phyloP scores from a whole-genome alignment of 2,888 invertebrate species.

The Nebria brevicollis region DNA sequence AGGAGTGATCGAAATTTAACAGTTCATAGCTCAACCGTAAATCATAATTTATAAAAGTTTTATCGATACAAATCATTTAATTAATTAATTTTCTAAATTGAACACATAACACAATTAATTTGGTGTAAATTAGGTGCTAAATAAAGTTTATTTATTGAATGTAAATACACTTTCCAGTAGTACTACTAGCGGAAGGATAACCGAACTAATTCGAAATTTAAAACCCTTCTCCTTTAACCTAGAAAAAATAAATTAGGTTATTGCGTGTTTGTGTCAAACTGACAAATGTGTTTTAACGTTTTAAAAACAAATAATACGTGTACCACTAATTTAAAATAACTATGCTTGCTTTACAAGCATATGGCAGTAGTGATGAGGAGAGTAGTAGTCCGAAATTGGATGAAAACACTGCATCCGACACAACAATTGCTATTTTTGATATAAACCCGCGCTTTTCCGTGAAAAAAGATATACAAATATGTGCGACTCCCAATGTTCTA shows the following conservation, averaged over 20 bases:
- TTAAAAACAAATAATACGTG: neutral
- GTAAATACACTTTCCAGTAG: too few relatives aligned
- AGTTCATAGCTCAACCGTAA: too few relatives aligned
- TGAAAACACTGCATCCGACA: conserved; percentile 64
- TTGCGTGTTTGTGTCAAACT: conserved; percentile 1
- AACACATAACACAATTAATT: too few relatives aligned
- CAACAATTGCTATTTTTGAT: conserved; percentile 59
- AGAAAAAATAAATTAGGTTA: neutral
- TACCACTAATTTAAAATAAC: conserved; percentile 4
- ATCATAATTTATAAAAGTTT: too few relatives aligned
- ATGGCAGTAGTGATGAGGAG: conserved; percentile 74
- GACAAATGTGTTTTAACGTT: neutral
- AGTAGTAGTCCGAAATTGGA: conserved; percentile 63
- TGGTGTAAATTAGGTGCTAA: too few relatives aligned
- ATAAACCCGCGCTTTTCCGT: conserved; percentile 66
- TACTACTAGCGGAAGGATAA: neutral
- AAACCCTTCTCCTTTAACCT: neutral
- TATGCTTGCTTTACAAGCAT: conserved; percentile 80
- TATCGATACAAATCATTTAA: too few relatives aligned
- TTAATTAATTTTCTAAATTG: too few relatives aligned
- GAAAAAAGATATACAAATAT: conserved; percentile 74
- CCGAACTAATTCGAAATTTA: neutral
- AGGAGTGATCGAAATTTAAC: neutral
- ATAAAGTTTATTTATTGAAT: too few relatives aligned
- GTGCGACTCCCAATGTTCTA: conserved; percentile 85